Evolutionary conservation across 2,797 vertebrate genomes (phyloP).

Genomic region (Erethizon dorsatum): DNA sequence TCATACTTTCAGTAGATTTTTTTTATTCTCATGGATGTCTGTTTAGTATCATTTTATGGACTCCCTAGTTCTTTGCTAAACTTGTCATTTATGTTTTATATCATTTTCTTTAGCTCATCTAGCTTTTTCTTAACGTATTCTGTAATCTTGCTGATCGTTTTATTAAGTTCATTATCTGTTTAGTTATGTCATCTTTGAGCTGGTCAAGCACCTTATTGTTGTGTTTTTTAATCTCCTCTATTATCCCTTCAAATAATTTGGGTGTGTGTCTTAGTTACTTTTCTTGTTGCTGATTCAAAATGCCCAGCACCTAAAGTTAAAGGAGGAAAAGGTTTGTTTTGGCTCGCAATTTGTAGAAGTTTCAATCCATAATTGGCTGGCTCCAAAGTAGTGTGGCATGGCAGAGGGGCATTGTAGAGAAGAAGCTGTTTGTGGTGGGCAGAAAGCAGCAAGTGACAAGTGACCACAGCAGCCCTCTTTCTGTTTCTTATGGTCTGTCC

Average conservation of each 20-base stretch:
- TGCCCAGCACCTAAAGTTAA: not conserved
- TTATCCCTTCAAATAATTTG: not conserved
- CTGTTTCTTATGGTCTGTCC: not conserved
- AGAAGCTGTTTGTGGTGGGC: not conserved
- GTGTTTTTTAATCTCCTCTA: not conserved
- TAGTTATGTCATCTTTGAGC: not conserved
- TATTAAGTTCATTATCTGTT: not conserved
- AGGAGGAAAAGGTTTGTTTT: not conserved
- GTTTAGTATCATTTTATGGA: no score
- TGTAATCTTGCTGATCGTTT: not conserved
- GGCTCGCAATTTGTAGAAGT: not conserved
- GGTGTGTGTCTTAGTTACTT: not conserved
- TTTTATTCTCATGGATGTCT: no score
- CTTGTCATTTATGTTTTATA: no score
- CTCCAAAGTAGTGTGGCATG: not conserved
- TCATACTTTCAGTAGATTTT: no score
- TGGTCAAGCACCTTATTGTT: not conserved
- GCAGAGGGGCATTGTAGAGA: not conserved
- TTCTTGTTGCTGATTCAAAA: not conserved
- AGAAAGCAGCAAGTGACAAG: not conserved
- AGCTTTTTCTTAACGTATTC: not conserved
- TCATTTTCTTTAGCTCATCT: no score
- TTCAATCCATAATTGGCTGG: not conserved
- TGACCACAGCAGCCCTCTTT: not conserved
- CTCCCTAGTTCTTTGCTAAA: no score